Evolutionary conservation across 1,140 invertebrate species (phyloP), one percentile per base, ranked within the genome.

Genomic region (Leptinotarsa defecta): DNA sequence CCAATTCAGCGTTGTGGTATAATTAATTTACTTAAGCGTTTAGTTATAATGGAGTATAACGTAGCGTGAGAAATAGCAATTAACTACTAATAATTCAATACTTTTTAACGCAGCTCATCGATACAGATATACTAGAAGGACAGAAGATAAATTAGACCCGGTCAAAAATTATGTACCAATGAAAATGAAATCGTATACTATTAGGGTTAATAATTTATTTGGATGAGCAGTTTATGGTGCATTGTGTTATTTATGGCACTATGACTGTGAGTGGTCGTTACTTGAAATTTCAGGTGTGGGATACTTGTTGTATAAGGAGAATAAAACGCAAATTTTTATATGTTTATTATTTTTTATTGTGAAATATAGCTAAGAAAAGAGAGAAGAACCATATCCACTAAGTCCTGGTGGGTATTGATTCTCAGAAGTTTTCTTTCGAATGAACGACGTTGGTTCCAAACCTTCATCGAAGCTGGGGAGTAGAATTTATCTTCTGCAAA

Each of bases 21-120:
- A n/a, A 65, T 65, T 65, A 65, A 65, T 65, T 65, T 24, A 15
- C 19, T 20, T 65, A 65, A 65, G 63, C 20, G 63, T 65, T 65
- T 65, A 65, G 20, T 65, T 65, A 65, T 11, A 65, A 65, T 65
- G 63, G 20, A 65, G 24, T 65, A 65, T 24, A 65, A 65, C 20
- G 20, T 65, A 65, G 63, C 63, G 63, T 65, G 63, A 65, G 63
- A 65, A 65, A 65, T 27, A 27, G 24, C 20, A 27, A 65, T 65
- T 65, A 65, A 20, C 63, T 13, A 20, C 15, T 27, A 65, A 65
- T 65, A 65, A 65, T 65, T 65, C 63, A 65, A 24, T 65, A 65
- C 20, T 65, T 65, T 20, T 57, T 65, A 65, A 65, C 27, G 64
- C 64, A 65, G 27, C 27, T 65, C 64, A 65, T 65, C 64, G 64